phyloP scores from a whole-genome alignment of 1,140 invertebrate species.

The Brachionus asplanchnoidis region DNA sequence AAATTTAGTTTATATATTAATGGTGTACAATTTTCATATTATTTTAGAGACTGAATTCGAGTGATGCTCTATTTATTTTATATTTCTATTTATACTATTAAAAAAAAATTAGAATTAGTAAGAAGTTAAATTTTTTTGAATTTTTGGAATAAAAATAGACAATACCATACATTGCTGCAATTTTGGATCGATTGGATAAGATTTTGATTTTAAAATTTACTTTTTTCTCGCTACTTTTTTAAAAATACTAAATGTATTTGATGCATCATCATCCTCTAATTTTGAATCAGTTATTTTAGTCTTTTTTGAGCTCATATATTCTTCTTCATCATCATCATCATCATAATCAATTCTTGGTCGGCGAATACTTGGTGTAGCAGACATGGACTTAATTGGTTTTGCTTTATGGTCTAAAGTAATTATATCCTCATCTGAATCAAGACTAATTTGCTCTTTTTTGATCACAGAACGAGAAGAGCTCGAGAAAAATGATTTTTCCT shows the following conservation, averaged over 20 bases:
- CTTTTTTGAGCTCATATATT: neutral
- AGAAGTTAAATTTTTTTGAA: too few species aligned
- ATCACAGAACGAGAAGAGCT: neutral
- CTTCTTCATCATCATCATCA: conserved; percentile 19
- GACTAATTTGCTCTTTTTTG: neutral
- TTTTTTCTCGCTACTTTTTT: conserved; percentile 34
- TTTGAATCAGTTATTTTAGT: neutral
- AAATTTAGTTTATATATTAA: too few species aligned
- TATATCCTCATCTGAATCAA: conserved; percentile 11
- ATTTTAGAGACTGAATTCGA: too few species aligned
- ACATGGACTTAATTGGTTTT: neutral
- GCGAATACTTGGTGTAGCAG: conserved; percentile 12
- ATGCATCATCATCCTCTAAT: neutral
- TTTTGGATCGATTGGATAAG: neutral
- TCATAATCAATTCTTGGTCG: conserved; percentile 17
- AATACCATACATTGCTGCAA: neutral
- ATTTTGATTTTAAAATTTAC: neutral
- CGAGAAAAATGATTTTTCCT: neutral
- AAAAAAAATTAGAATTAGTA: too few species aligned
- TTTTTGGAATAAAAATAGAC: too few species aligned
- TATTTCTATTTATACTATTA: too few species aligned
- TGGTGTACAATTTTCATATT: too few species aligned
- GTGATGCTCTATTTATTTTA: too few species aligned
- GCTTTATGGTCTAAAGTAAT: neutral
- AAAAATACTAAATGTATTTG: conserved; percentile 31